These are phyloP conservation scores for Cryptus viduatorius DNA, from an alignment of 2,888 invertebrate species.

Conservation along the genomic window DNA sequence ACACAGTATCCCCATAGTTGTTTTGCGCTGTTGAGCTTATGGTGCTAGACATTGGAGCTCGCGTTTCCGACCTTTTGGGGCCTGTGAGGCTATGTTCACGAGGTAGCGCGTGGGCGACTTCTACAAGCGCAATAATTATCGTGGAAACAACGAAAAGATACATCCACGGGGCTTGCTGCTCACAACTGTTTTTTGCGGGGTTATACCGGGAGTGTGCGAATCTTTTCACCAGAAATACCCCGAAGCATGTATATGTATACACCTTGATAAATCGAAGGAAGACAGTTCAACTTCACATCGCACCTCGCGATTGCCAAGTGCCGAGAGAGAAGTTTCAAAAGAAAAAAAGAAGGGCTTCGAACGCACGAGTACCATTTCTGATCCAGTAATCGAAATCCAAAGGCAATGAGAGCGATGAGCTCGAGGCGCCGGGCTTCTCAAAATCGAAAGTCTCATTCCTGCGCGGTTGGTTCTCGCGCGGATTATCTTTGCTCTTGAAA, in stretches of 20 bases:
- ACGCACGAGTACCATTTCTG: slow-evolving; percentile 8
- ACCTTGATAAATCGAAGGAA: slow-evolving; percentile 14
- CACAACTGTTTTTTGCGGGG: slow-evolving; percentile 16
- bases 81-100: slow-evolving; percentile 36
- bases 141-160: slow-evolving; percentile 64
- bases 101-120: slow-evolving; percentile 68
- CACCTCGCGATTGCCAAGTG: slow-evolving; percentile 7
- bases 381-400: slow-evolving; percentile 45
- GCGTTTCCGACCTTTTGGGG: slow-evolving; percentile 62
- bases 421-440: slow-evolving; percentile 65
- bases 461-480: slow-evolving; percentile 38
- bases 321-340: neutral
- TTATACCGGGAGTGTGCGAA: slow-evolving; percentile 22
- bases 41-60: slow-evolving; percentile 51
- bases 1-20: slow-evolving; percentile 30
- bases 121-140: slow-evolving; percentile 73
- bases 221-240: neutral
- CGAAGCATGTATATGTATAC: neutral
- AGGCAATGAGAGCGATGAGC: slow-evolving; percentile 39
- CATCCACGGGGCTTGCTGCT: slow-evolving; percentile 31
- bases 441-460: slow-evolving; percentile 66
- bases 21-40: slow-evolving; percentile 39
- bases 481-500: slow-evolving; percentile 57
- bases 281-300: slow-evolving; percentile 4
- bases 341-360: neutral